These are phyloP conservation scores for Darevskia mixta DNA, from an alignment of 2,797 vertebrate genomes.

Conservation along the genomic window DNA sequence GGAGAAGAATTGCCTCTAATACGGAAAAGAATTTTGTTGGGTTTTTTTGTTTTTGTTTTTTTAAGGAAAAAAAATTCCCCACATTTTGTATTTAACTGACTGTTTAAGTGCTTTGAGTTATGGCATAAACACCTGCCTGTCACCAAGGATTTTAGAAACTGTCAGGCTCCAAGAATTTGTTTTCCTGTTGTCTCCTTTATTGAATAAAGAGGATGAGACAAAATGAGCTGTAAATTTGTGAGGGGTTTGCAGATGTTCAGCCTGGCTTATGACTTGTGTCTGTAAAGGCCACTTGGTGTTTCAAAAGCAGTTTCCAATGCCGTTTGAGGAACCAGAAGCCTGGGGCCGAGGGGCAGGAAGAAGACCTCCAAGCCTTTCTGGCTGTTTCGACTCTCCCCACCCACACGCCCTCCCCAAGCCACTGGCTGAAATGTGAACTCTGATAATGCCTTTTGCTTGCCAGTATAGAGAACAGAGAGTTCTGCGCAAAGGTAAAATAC, in stretches of 20 bases:
- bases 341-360: background rate
- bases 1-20: slow-evolving; percentile 41
- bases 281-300: background rate
- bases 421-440: too few relatives aligned
- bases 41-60: slow-evolving; percentile 46
- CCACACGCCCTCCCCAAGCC: too few relatives aligned
- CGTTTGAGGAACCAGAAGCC: background rate
- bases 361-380: too few relatives aligned
- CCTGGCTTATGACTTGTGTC: background rate
- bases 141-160: slow-evolving; percentile 32
- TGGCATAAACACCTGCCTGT: slow-evolving; percentile 47
- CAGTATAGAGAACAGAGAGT: too few relatives aligned
- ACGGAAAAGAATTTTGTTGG: slow-evolving; percentile 5
- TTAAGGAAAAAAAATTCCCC: slow-evolving; percentile 52
- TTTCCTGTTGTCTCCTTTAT: slow-evolving; percentile 43
- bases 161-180: slow-evolving; percentile 33
- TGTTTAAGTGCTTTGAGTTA: slow-evolving; percentile 51
- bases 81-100: slow-evolving; percentile 56
- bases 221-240: slow-evolving; percentile 48
- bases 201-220: slow-evolving; percentile 77
- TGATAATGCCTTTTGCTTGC: too few relatives aligned
- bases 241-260: background rate
- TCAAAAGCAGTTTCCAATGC: slow-evolving; percentile 15
- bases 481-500: too few relatives aligned
- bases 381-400: too few relatives aligned